Base-by-base conservation (phyloP, 2,888 invertebrate genomes). In the Merodon equestris region DNA sequence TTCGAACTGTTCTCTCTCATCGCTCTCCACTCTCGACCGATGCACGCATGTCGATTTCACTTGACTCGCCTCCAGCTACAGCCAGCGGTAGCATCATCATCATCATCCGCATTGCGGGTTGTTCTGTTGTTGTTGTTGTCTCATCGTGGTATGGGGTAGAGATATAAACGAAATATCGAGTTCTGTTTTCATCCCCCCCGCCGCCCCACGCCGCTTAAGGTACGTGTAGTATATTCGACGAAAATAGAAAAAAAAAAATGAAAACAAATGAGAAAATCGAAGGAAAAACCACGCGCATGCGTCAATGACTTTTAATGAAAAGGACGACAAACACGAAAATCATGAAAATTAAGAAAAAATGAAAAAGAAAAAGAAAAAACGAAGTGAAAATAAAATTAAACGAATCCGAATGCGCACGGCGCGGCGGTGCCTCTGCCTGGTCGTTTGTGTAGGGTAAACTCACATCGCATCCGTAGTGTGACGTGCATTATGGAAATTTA, bases 71-170 rank as follows among this genome's bases (percentile, higher is more conserved):
- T 27, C 27, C 27, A 27, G 27, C 27, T 27, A 4, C 27, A 27
- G 27, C 7, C 27, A 27, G 27, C 27, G 7, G 2, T 7, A 27
- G 2, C 27, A 27, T 27, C 27, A 2, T 2, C 27, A 63, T 67
- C 17, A 47, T 9, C 9, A 50, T 67, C 47, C 34, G 34, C 13
- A 40, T 27, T 34, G 42, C 38, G 19, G 7, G 15, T 19, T 10
- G 40, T n/a, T 10, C 44, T 42, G 13, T 51, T 40, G 42, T 72
- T 18, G 48, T 67, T 17, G n/a, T 61, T 15, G 54, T 53, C 27
- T 27, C 60, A 40, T 53, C 77, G 58, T 68, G 53, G 77, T 73
- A 77, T 77, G 77, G 77, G 77, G 75, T 76, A 73, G 67, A 42
- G 61, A 63, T 53, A 45, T 58, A 27, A 27, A 27, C 27, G 27